Evolutionary conservation across 2,113 vertebrate species (phyloP).

Genomic region (Ranitomeya variabilis): DNA sequence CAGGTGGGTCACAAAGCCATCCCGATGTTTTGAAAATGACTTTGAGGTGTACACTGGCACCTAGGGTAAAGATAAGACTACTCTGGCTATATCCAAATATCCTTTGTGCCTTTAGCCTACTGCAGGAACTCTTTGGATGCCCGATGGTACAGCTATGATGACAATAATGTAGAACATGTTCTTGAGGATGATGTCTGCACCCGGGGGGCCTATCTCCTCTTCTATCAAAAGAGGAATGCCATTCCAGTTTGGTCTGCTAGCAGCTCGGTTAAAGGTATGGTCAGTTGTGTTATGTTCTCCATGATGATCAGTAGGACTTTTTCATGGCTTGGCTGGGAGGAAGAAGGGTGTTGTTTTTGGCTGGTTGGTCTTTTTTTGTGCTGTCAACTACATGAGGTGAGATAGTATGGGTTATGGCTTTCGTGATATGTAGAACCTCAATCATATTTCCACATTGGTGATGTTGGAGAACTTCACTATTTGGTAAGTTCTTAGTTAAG

Average conservation of each 20-base stretch:
- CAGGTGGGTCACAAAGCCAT: conserved; percentile 74
- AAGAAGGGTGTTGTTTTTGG: not conserved
- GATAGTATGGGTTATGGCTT: not conserved
- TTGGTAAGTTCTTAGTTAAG: not conserved
- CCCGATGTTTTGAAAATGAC: not conserved
- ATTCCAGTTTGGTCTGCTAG: conserved; percentile 84
- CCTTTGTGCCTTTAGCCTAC: conserved; percentile 74
- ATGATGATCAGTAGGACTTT: not conserved
- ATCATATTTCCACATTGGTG: not conserved
- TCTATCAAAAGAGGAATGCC: conserved; percentile 87
- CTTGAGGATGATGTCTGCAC: conserved; percentile 84
- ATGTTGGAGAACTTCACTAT: not conserved
- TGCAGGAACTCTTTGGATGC: conserved; percentile 90
- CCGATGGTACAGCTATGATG: conserved; percentile 91
- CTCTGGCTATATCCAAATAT: not conserved
- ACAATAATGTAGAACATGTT: conserved; percentile 85
- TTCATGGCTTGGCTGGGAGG: not conserved
- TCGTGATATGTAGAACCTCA: not conserved
- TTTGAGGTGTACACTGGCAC: not conserved
- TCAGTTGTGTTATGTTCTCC: not conserved
- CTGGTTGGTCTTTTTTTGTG: not conserved
- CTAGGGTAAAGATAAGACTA: not conserved
- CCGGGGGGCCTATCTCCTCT: conserved; percentile 90
- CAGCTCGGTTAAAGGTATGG: conserved; percentile 80
- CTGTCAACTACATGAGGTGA: not conserved